Conservation (phyloP, 2,888 invertebrate genomes). For the Hydrotaea diabolus region DNA sequence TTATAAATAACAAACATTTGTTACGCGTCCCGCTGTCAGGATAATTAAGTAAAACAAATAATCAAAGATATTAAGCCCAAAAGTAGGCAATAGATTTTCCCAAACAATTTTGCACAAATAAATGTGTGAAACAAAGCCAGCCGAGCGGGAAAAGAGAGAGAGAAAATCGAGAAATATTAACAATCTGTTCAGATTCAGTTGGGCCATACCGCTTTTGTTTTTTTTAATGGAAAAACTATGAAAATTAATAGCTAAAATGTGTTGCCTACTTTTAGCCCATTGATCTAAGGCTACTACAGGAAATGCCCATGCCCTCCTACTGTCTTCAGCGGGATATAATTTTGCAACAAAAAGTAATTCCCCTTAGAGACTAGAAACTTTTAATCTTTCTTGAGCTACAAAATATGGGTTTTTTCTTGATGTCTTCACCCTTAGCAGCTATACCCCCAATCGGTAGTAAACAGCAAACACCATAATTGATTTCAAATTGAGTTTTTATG, state of each 20-base stretch:
- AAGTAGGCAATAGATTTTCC: not conserved
- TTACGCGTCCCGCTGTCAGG: not conserved
- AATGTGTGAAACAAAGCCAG: conserved; percentile 14
- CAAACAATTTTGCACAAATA: not conserved
- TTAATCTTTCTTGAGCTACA: not conserved
- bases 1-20: not conserved
- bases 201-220: no score
- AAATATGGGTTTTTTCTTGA: not conserved
- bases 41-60: not conserved
- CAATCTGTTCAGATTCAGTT: no score
- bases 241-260: not conserved
- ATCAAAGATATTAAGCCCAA: not conserved
- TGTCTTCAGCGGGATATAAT: no score
- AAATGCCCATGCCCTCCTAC: not conserved
- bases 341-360: not conserved
- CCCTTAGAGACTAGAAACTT: not conserved
- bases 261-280: not conserved
- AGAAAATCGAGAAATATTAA: no score
- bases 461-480: conserved; percentile 25
- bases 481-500: conserved; percentile 42
- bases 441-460: not conserved
- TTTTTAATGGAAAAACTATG: no score
- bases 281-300: no score
- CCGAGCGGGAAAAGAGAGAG: no score
- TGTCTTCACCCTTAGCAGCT: not conserved